Evolutionary conservation across 2,113 vertebrate species (phyloP).

Genomic region (Zosterops lateralis): DNA sequence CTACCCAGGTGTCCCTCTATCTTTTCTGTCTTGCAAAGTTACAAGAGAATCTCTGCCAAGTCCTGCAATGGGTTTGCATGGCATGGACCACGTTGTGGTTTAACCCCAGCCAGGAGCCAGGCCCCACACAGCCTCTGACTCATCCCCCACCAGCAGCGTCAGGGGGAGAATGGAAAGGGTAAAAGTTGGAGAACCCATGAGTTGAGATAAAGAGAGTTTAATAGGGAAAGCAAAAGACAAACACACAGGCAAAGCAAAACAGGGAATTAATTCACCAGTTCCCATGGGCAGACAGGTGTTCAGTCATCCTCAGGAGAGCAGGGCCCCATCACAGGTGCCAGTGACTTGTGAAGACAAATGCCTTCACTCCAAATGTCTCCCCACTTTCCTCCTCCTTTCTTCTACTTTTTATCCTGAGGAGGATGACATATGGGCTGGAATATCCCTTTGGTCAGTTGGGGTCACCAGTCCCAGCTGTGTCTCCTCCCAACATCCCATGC

Average conservation of each 20-base stretch:
- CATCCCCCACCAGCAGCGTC: not conserved
- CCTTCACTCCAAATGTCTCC: not conserved
- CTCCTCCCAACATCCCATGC: not conserved
- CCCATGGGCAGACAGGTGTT: not conserved
- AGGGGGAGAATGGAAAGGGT: not conserved
- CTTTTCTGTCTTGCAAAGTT: not conserved
- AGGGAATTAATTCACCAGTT: not conserved
- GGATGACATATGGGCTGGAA: not conserved
- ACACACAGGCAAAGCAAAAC: not conserved
- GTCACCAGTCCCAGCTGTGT: not conserved
- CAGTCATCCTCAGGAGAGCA: not conserved
- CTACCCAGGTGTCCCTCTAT: not conserved
- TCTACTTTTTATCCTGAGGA: not conserved
- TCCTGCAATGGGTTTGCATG: not conserved
- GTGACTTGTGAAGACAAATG: not conserved
- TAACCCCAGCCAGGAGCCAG: not conserved
- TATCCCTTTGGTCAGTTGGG: not conserved
- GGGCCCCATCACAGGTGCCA: not conserved
- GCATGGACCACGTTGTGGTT: not conserved
- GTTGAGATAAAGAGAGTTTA: not conserved
- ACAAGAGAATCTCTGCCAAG: not conserved
- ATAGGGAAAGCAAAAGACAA: not conserved
- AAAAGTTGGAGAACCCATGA: rapidly evolving
- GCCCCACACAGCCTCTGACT: rapidly evolving
- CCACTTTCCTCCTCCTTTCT: not conserved